Percentiles rank a stretch among this genome's conserved stretches.
Conservation (phyloP, 2,797 vertebrate genomes). For the Microchirus variegatus region DNA sequence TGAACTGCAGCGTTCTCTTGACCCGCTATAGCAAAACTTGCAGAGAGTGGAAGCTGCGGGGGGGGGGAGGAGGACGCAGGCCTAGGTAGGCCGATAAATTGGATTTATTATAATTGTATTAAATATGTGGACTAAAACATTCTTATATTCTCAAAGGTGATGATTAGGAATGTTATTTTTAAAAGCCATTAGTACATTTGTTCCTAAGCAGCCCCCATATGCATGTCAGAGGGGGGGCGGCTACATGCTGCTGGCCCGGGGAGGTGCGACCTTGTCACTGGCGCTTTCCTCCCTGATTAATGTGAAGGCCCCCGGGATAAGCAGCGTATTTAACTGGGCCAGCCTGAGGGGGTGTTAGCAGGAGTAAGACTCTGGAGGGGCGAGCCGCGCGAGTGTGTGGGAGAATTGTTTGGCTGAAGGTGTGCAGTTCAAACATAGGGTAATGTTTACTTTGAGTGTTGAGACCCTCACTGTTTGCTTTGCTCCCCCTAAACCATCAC, state of each 20-base stretch:
- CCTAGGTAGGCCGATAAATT: slow-evolving; percentile 3
- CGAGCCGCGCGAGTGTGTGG: slow-evolving; percentile 68
- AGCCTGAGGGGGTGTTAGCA: slow-evolving; percentile 58
- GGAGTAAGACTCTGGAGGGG: slow-evolving; percentile 49
- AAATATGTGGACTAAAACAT: slow-evolving; percentile 33
- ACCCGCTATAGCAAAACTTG: slow-evolving; percentile 23
- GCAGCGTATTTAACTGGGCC: slow-evolving; percentile 76
- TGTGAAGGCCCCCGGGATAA: slow-evolving; percentile 70
- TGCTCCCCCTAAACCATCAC: slow-evolving; percentile 62
- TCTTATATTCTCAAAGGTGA: slow-evolving; percentile 24
- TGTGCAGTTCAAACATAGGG: slow-evolving; percentile 82
- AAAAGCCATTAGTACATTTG: slow-evolving; percentile 48
- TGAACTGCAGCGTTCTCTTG: slow-evolving; percentile 5
- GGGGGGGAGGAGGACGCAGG: background rate
- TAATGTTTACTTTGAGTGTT: slow-evolving; percentile 78
- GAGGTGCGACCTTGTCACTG: slow-evolving; percentile 76
- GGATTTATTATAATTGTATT: slow-evolving; percentile 37
- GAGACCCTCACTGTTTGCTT: slow-evolving; percentile 80
- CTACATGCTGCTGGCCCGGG: slow-evolving; percentile 39
- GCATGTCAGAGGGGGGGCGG: slow-evolving; percentile 38
- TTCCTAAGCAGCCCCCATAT: slow-evolving; percentile 44
- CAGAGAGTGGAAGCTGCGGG: background rate
- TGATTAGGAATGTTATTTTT: slow-evolving; percentile 40
- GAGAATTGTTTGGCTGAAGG: slow-evolving; percentile 71
- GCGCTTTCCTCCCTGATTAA: slow-evolving; percentile 77